Evolutionary conservation across 2,888 invertebrate genomes (phyloP).

Genomic region (Cosmorhoe ocellata): DNA sequence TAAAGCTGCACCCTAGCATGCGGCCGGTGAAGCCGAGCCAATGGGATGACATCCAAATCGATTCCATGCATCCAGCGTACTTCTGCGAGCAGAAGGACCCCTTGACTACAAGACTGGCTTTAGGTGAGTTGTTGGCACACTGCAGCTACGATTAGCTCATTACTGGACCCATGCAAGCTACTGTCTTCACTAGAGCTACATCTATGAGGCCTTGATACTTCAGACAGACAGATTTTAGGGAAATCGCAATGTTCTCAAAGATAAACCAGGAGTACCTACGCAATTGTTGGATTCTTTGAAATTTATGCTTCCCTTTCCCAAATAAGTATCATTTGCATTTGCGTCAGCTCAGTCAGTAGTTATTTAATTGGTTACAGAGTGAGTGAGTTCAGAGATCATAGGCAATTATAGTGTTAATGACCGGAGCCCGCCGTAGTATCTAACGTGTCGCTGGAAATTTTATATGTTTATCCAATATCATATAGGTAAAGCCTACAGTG

Average conservation of each 20-base stretch:
- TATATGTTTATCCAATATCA: no score
- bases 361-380: conserved; percentile 28
- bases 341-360: conserved; percentile 25
- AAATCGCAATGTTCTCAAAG: no score
- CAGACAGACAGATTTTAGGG: no score
- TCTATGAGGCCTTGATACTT: no score
- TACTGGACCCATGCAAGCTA: background rate
- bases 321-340: no score
- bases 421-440: background rate
- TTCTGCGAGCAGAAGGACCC: conserved; percentile 47
- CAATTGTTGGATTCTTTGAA: no score
- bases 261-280: no score
- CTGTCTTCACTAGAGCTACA: no score
- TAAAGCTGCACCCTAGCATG: conserved; percentile 53
- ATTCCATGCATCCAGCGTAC: conserved; percentile 58
- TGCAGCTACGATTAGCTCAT: background rate
- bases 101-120: conserved; percentile 31
- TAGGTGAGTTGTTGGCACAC: conserved; percentile 50
- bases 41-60: conserved; percentile 54
- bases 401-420: conserved; percentile 17
- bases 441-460: no score
- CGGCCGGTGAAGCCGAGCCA: conserved; percentile 49
- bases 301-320: no score
- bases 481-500: no score
- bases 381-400: conserved; percentile 36